These are phyloP conservation scores for Halisarca cf. caerulea DNA, from an alignment of 37 sponge, comb jelly and placozoan species.

Conservation along the genomic window DNA sequence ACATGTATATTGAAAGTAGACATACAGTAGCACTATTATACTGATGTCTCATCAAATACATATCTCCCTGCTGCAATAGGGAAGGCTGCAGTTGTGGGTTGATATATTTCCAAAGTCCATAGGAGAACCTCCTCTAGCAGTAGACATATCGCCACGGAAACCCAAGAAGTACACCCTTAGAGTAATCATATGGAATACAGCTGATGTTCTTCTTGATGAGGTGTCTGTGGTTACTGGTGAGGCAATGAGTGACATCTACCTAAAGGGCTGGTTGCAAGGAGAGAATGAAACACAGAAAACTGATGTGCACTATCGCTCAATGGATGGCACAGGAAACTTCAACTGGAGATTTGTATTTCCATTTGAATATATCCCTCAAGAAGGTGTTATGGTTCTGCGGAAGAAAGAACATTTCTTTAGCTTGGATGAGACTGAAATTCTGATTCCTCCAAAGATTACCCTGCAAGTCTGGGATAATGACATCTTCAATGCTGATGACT, in stretches of 20 bases:
- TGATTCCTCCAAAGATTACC: constrained; percentile 42
- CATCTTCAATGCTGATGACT: constrained; percentile 73
- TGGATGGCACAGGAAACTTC: constrained; percentile 93
- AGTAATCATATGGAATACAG: constrained; percentile 66
- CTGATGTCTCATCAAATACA: no score
- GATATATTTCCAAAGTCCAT: constrained; percentile 72
- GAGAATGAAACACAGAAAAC: constrained; percentile 77
- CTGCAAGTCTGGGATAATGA: constrained; percentile 83
- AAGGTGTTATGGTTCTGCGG: constrained; percentile 67
- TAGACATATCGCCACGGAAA: constrained; percentile 72
- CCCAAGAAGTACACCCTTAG: constrained; percentile 71
- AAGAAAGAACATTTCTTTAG: constrained; percentile 86
- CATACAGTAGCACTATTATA: no score
- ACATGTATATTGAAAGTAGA: no score
- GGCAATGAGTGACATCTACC: constrained; percentile 81
- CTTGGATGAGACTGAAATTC: constrained; percentile 59
- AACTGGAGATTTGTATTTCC: constrained; percentile 88
- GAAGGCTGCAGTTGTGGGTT: constrained; percentile 78
- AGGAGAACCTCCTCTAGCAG: constrained; percentile 41
- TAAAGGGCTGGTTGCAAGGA: constrained; percentile 77
- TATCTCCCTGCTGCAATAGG: no score
- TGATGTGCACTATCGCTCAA: constrained; percentile 86
- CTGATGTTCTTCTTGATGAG: constrained; percentile 68
- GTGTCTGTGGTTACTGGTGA: constrained; percentile 58
- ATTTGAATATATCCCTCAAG: constrained; percentile 75